These are phyloP conservation scores for Todiramphus saurophagus DNA, from an alignment of 2,113 vertebrate genomes.

Conservation along the genomic window DNA sequence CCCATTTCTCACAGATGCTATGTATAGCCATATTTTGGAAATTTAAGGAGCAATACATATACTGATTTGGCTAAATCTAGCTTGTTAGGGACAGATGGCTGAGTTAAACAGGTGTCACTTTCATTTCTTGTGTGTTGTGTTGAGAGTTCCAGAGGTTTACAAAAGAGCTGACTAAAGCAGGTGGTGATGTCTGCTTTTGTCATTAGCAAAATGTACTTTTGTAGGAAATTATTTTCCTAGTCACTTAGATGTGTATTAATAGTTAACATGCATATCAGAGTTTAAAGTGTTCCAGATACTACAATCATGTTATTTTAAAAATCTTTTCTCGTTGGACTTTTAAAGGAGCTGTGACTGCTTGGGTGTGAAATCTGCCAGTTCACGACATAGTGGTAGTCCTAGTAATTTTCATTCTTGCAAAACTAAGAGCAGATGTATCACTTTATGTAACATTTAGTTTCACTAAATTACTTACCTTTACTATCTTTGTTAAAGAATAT, in stretches of 20 bases:
- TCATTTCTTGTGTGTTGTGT: conserved; percentile 70
- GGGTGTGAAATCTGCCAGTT: background rate
- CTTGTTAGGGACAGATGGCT: conserved; percentile 77
- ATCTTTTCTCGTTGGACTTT: background rate
- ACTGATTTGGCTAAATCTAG: conserved; percentile 53
- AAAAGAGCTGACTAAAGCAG: conserved; percentile 73
- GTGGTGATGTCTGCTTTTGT: conserved; percentile 68
- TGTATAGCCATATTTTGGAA: conserved; percentile 58
- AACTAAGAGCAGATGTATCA: background rate
- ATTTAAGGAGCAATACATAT: conserved; percentile 22
- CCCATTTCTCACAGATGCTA: conserved; percentile 50
- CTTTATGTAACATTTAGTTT: background rate
- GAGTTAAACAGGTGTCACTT: conserved; percentile 81
- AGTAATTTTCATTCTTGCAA: background rate
- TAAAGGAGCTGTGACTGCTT: background rate
- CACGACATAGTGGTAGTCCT: background rate
- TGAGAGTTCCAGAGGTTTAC: conserved; percentile 73
- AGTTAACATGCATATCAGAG: background rate
- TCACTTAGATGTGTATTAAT: conserved; percentile 8
- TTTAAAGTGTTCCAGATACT: background rate
- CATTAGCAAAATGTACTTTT: conserved; percentile 50
- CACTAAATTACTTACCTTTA: background rate
- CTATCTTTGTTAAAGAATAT: background rate
- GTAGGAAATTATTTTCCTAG: conserved; percentile 63
- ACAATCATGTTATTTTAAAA: background rate